phyloP scores from a whole-genome alignment of 2,113 vertebrate species.

The Thermophis baileyi region DNA sequence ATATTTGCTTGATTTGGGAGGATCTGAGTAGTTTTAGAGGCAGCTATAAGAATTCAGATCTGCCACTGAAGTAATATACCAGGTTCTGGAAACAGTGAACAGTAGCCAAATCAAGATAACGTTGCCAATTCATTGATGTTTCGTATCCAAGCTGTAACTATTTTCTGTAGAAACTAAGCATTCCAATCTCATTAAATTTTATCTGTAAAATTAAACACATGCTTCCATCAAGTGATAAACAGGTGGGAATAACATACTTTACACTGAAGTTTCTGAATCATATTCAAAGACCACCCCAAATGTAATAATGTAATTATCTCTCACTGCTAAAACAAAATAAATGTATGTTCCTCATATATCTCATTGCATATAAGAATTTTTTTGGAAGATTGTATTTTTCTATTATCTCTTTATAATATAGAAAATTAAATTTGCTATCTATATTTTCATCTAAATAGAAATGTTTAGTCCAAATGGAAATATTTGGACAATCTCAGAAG shows the following conservation, averaged over 20 bases:
- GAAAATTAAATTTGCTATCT: rapidly evolving
- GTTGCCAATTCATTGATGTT: neutral
- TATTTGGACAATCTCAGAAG: neutral
- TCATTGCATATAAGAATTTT: neutral
- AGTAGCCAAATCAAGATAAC: neutral
- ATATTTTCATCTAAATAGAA: neutral
- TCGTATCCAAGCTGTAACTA: neutral
- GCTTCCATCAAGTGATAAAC: neutral
- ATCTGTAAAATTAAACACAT: neutral
- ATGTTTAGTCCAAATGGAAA: neutral
- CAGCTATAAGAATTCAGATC: neutral
- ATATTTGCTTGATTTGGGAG: neutral
- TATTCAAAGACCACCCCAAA: neutral
- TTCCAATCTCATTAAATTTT: neutral
- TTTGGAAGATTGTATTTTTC: neutral
- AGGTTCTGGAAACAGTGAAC: neutral
- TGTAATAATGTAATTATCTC: neutral
- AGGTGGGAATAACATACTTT: neutral
- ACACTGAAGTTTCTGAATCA: neutral
- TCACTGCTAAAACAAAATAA: neutral
- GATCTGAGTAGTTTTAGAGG: neutral
- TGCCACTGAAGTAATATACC: neutral
- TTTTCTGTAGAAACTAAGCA: neutral
- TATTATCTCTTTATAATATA: neutral
- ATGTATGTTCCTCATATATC: neutral